These are phyloP conservation scores for Tenodera sinensis DNA, from an alignment of 2,888 invertebrate genomes.

Conservation along the genomic window DNA sequence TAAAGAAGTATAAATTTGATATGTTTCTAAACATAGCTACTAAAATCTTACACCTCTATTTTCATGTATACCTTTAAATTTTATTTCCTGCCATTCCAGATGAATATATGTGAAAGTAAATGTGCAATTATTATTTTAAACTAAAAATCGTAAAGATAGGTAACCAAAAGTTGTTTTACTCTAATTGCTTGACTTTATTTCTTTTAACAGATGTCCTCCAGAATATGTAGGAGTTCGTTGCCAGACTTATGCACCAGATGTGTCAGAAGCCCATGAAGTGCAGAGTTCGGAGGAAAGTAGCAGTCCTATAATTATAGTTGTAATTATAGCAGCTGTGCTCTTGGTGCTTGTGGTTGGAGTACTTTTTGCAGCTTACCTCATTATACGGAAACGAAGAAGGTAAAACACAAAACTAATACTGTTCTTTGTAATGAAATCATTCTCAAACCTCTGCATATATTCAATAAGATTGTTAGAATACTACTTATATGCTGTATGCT, in stretches of 20 bases:
- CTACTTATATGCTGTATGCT: no score
- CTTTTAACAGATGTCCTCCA: conserved; percentile 41
- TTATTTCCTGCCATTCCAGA: no score
- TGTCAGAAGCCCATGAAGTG: conserved; percentile 1
- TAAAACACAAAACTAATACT: conserved; percentile 1
- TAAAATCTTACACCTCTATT: no score
- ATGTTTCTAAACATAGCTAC: no score
- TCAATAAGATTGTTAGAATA: no score
- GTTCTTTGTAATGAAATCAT: no score
- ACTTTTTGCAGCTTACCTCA: conserved; percentile 33
- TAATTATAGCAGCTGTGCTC: conserved; percentile 34
- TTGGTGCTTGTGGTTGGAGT: conserved; percentile 36
- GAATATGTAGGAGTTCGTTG: conserved; percentile 42
- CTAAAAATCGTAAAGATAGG: no score
- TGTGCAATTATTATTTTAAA: no score
- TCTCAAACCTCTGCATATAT: no score
- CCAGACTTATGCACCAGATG: conserved; percentile 34
- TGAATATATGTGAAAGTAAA: no score
- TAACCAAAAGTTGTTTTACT: conserved; percentile 18
- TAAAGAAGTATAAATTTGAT: no score
- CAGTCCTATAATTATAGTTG: conserved; percentile 27
- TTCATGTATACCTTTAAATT: no score
- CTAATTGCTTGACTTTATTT: conserved; percentile 13
- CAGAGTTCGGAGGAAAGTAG: not conserved
- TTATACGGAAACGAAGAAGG: conserved; percentile 36